These are phyloP conservation scores for Temnothorax curvispinosus DNA, from an alignment of 1,140 invertebrate species.

Conservation along the genomic window DNA sequence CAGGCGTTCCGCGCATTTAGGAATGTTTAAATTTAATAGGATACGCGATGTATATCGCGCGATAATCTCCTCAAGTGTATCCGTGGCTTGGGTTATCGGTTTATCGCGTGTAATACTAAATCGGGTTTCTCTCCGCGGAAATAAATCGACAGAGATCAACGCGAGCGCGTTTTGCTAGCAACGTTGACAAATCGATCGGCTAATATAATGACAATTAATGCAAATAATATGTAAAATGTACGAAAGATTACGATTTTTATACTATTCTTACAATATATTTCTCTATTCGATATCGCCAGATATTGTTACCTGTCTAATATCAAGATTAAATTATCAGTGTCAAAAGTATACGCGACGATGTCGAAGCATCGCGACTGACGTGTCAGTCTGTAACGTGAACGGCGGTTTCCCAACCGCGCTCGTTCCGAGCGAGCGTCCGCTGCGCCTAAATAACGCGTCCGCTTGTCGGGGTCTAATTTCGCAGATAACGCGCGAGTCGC, in stretches of 20 bases:
- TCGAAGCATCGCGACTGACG: neutral
- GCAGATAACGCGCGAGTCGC: conserved; percentile 79
- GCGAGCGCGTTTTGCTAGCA: neutral
- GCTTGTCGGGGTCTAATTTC: conserved; percentile 83
- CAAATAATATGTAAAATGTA: neutral
- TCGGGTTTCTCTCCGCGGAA: neutral
- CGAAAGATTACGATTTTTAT: neutral
- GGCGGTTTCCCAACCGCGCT: conserved; percentile 28
- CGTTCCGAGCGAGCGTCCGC: conserved; percentile 49
- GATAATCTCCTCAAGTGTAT: conserved; percentile 34
- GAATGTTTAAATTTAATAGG: conserved; percentile 53
- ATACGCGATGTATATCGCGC: conserved; percentile 36
- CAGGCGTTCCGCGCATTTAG: conserved; percentile 19
- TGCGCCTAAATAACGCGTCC: conserved; percentile 78
- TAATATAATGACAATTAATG: neutral
- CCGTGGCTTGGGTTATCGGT: neutral
- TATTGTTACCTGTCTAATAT: neutral
- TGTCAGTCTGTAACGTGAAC: conserved; percentile 5
- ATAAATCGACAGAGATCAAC: neutral
- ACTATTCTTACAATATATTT: no score
- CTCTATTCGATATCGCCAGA: neutral
- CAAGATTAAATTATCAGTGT: neutral
- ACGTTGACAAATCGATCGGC: neutral
- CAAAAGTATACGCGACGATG: no score
- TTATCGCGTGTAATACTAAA: conserved; percentile 10